Conservation (phyloP, 2,888 invertebrate species). For the Drosophila tripunctata region DNA sequence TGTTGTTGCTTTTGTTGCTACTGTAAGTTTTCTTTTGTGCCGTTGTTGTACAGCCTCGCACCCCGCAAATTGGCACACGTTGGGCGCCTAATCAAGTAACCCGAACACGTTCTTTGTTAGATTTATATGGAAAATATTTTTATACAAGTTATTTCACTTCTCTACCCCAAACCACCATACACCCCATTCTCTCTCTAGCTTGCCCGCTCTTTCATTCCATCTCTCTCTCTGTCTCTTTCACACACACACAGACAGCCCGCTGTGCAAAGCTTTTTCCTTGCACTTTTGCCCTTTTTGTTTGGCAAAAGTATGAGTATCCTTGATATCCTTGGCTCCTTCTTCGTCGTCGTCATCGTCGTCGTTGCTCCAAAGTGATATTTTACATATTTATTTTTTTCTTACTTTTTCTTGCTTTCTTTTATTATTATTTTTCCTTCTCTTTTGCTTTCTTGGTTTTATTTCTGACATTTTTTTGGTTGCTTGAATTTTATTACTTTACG, state of each 20-base stretch:
- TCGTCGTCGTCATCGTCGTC: constrained; percentile 49
- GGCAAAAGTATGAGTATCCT: constrained; percentile 44
- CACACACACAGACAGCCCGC: constrained; percentile 42
- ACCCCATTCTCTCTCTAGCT: too few relatives aligned
- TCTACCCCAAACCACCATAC: too few relatives aligned
- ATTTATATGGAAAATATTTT: constrained; percentile 81
- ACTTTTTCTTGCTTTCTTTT: constrained; percentile 44
- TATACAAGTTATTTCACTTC: constrained; percentile 62
- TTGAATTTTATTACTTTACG: constrained; percentile 79
- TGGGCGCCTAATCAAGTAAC: constrained; percentile 76
- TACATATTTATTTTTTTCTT: constrained; percentile 60
- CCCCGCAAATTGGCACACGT: constrained; percentile 54
- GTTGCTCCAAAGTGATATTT: constrained; percentile 75
- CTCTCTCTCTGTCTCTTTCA: neutral
- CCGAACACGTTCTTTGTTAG: constrained; percentile 81
- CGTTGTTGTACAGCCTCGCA: constrained; percentile 18
- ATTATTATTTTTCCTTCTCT: constrained; percentile 22
- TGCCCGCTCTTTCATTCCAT: neutral
- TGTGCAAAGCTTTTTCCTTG: constrained; percentile 63
- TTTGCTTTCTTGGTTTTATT: constrained; percentile 38
- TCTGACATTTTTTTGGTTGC: constrained; percentile 71
- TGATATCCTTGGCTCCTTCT: constrained; percentile 34
- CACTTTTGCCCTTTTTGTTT: constrained; percentile 56
- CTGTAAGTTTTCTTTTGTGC: constrained; percentile 34
- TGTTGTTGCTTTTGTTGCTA: constrained; percentile 13